Base-by-base conservation (phyloP, 1,140 invertebrate genomes). In the Conus betulinus region DNA sequence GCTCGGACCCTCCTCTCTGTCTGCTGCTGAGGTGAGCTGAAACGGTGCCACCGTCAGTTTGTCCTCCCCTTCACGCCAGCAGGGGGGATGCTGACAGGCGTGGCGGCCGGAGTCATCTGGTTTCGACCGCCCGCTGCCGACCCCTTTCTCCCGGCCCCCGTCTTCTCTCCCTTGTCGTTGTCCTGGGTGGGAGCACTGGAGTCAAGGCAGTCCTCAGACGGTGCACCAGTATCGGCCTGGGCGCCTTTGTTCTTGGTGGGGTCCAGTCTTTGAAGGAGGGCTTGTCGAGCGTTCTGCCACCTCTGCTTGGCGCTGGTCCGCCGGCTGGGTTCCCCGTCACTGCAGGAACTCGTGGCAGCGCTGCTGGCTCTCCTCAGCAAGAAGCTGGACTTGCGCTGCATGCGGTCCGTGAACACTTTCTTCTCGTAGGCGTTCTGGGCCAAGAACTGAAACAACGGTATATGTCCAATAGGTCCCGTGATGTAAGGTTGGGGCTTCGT, bases 371-470 rank as follows among this genome's bases (percentile, higher is more conserved):
- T 53, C 5, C 86, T 15, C 63, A 76, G 85, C 55, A 88, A 82
- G 39, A 67, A 57, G 20, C 52, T 84, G 5, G 89, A 57, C 88
- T 91, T 92, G 67, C 83, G 86, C 89, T 88, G 85, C 83, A 90
- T 88, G 79, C 88, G 88, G 84, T 91, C 91, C 23, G 87, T 10
- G 78, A 92, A 92, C 23, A 92, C 76, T 67, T 92, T 92, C 83
- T 91, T 88, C 63, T 92, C 91, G 85, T 90, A 92, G 20, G 82
- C 78, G 57, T 88, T 92, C 83, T 92, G 91, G 17, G 84, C 27
- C 53, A 92, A 71, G 71, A 91, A 92, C 85, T 87, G 85, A 8
- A n/a, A n/a, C n/a, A n/a, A n/a, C n/a, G n/a, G n/a, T n/a, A n/a
- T n/a, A n/a, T n/a, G n/a, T n/a, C n/a, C n/a, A n/a, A n/a, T n/a